phyloP scores from a whole-genome alignment of 1,140 invertebrate genomes.

The Protaetia brevitarsis region DNA sequence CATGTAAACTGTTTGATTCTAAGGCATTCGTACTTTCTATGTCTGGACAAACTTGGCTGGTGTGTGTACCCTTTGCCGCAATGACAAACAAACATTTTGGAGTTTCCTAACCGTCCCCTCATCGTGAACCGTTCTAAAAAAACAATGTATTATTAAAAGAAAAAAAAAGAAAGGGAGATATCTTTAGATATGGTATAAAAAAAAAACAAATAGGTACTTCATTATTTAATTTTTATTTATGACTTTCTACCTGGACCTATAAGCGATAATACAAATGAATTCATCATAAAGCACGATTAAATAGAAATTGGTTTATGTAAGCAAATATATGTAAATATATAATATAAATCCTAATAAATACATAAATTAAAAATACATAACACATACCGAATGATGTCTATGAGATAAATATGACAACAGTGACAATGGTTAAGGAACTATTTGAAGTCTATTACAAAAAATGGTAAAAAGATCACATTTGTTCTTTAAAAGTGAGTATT shows the following conservation, averaged over 20 bases:
- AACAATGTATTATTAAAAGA: background rate
- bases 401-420: slow-evolving; percentile 28
- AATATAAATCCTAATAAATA: slow-evolving; percentile 33
- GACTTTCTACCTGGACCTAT: slow-evolving; percentile 35
- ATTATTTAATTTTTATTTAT: slow-evolving; percentile 32
- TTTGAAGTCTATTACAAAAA: slow-evolving; percentile 33
- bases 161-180: background rate
- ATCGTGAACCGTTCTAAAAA: background rate
- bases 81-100: background rate
- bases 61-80: slow-evolving; percentile 6
- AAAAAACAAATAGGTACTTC: slow-evolving; percentile 20
- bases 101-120: background rate
- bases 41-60: slow-evolving; percentile 50
- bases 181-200: background rate
- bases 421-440: slow-evolving; percentile 28
- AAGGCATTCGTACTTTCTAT: slow-evolving; percentile 42
- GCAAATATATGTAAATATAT: slow-evolving; percentile 20
- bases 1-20: background rate
- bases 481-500: slow-evolving; percentile 34
- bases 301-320: background rate
- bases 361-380: slow-evolving; percentile 28
- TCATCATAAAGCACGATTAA: slow-evolving; percentile 15
- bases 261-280: slow-evolving; percentile 24
- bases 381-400: slow-evolving; percentile 29
- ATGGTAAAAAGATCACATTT: slow-evolving; percentile 31